These are phyloP conservation scores for Ectropis crepuscularia DNA, from an alignment of 2,888 invertebrate genomes.

Conservation along the genomic window DNA sequence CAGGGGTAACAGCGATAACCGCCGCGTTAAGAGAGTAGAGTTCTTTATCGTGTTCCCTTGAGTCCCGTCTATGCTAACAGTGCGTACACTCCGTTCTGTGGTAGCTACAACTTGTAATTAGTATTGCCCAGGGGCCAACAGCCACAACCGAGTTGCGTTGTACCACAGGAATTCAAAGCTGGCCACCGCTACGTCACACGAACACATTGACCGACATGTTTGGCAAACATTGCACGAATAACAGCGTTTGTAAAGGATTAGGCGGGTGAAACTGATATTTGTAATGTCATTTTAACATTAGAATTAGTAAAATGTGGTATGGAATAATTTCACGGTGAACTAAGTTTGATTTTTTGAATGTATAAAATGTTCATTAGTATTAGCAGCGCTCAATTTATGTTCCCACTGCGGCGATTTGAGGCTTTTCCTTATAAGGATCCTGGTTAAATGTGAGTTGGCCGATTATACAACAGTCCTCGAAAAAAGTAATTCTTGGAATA, in stretches of 20 bases:
- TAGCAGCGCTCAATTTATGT: no score
- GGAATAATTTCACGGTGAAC: no score
- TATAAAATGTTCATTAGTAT: no score
- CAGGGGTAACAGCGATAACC: slow-evolving; percentile 9
- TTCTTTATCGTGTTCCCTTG: slow-evolving; percentile 11
- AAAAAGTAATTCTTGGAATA: no score
- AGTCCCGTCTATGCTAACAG: slow-evolving; percentile 11
- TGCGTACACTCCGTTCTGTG: slow-evolving; percentile 8
- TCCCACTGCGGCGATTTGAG: no score
- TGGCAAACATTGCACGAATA: neutral
- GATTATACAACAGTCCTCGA: no score
- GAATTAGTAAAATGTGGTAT: no score
- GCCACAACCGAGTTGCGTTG: slow-evolving; percentile 22
- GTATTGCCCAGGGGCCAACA: slow-evolving; percentile 22
- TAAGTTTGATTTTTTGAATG: no score
- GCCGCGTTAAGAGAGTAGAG: slow-evolving; percentile 10
- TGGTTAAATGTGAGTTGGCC: no score
- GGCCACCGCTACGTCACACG: slow-evolving; percentile 7
- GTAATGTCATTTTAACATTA: no score
- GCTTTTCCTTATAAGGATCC: no score
- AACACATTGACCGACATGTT: neutral
- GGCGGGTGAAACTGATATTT: no score
- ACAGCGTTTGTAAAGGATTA: neutral
- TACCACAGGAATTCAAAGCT: slow-evolving; percentile 22
- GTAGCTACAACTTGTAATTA: slow-evolving; percentile 27